Evolutionary conservation across 1,140 invertebrate species (phyloP).

Genomic region (Chlorops oryzae): DNA sequence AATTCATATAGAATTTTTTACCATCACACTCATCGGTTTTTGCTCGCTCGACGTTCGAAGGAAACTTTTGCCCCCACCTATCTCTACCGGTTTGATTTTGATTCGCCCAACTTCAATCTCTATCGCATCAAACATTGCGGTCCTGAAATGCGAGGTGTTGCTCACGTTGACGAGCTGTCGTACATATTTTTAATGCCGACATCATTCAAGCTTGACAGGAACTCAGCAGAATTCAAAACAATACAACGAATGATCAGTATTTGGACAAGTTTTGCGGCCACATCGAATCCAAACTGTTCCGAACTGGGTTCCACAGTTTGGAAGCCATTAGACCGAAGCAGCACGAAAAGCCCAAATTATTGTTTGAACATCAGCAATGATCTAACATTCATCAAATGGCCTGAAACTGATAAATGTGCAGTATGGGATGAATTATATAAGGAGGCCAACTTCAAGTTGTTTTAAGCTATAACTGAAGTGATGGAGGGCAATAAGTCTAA

Average conservation of each 20-base stretch:
- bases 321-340: conserved; percentile 33
- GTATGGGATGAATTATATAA: conserved; percentile 30
- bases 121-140: conserved; percentile 28
- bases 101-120: conserved; percentile 36
- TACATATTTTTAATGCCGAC: conserved; percentile 55
- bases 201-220: conserved; percentile 42
- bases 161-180: conserved; percentile 58
- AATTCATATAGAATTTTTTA: conserved; percentile 30
- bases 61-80: conserved; percentile 38
- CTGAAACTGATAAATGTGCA: conserved; percentile 38
- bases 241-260: conserved; percentile 49
- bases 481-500: too few relatives aligned
- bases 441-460: conserved; percentile 1
- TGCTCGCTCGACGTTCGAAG: conserved; percentile 30
- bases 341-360: conserved; percentile 29
- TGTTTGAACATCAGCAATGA: conserved; percentile 46
- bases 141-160: conserved; percentile 44
- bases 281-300: conserved; percentile 36
- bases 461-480: too few relatives aligned
- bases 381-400: conserved; percentile 37
- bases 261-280: conserved; percentile 43
- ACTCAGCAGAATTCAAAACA: conserved; percentile 29
- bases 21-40: conserved; percentile 33
- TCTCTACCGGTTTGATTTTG: conserved; percentile 48
- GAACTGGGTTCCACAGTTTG: conserved; percentile 30